A percentile compares a stretch with the other conserved stretches of the same genome.
Evolutionary conservation across 2,113 vertebrate genomes (phyloP).

Genomic region (Oriolus oriolus): DNA sequence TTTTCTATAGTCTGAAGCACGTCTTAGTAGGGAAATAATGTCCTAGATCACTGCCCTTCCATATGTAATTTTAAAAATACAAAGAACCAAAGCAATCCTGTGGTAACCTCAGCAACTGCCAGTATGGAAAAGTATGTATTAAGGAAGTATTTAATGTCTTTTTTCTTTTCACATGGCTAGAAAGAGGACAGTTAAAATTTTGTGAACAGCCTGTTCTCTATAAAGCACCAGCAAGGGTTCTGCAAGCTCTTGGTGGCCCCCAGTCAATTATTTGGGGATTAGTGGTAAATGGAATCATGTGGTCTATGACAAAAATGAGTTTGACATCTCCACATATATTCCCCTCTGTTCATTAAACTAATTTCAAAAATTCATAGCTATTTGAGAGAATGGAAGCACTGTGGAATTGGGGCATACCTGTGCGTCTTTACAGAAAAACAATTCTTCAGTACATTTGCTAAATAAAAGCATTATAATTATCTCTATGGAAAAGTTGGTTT

Average conservation of each 20-base stretch:
- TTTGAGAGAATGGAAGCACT: background rate
- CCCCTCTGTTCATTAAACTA: slow-evolving; percentile 36
- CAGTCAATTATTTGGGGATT: slow-evolving; percentile 37
- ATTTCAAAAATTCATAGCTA: background rate
- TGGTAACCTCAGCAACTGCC: slow-evolving; percentile 13
- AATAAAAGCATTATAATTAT: slow-evolving; percentile 70
- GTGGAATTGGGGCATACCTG: background rate
- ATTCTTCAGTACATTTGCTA: slow-evolving; percentile 68
- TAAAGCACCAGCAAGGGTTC: slow-evolving; percentile 25
- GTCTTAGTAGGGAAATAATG: background rate
- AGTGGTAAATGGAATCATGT: slow-evolving; percentile 16
- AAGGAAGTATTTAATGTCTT: slow-evolving; percentile 26
- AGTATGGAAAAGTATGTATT: background rate
- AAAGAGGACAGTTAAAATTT: slow-evolving; percentile 1
- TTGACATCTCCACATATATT: background rate
- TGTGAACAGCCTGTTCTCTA: background rate
- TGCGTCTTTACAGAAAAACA: slow-evolving; percentile 49
- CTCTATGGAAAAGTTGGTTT: background rate
- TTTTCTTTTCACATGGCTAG: background rate
- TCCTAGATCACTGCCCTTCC: background rate
- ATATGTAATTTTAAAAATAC: background rate
- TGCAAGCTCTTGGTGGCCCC: slow-evolving; percentile 5
- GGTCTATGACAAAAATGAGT: slow-evolving; percentile 25
- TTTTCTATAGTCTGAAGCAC: background rate
- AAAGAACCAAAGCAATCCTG: background rate